Conservation (phyloP, 2,888 invertebrate genomes). For the Dorcus parallelipipedus region DNA sequence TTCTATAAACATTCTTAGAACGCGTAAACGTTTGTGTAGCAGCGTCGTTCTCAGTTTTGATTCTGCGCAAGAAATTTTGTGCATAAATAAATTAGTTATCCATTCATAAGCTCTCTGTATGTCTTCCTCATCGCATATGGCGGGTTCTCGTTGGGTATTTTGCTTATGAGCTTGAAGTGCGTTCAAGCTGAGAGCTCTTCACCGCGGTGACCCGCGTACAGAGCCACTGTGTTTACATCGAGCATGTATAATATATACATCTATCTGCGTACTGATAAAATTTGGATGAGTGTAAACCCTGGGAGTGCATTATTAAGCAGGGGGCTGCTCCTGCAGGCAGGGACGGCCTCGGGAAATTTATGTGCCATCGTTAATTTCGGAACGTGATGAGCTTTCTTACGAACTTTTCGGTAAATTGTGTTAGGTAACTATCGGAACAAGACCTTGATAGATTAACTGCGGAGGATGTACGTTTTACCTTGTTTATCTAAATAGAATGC, state of each 20-base stretch:
- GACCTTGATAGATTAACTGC: background rate
- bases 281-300: slow-evolving; percentile 43
- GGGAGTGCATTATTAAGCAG: slow-evolving; percentile 42
- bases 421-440: background rate
- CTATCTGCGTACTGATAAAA: slow-evolving; percentile 47
- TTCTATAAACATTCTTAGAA: no score
- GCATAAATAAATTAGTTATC: slow-evolving; percentile 14
- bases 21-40: no score
- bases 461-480: background rate
- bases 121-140: slow-evolving; percentile 6
- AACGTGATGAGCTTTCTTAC: slow-evolving; percentile 34
- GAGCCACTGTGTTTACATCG: slow-evolving; percentile 39
- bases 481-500: background rate
- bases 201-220: slow-evolving; percentile 33
- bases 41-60: no score
- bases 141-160: slow-evolving; percentile 25
- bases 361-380: slow-evolving; percentile 37
- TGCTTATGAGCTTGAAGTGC: slow-evolving; percentile 36
- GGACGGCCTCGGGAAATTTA: slow-evolving; percentile 34
- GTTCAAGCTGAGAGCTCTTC: slow-evolving; percentile 33
- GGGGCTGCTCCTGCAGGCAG: slow-evolving; percentile 25
- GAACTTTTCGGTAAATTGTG: background rate
- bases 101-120: slow-evolving; percentile 14
- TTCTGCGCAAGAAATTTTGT: no score
- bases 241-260: slow-evolving; percentile 45